Evolutionary conservation across 2,888 invertebrate species (phyloP).

Genomic region (Pycnomerus fuliginosus): DNA sequence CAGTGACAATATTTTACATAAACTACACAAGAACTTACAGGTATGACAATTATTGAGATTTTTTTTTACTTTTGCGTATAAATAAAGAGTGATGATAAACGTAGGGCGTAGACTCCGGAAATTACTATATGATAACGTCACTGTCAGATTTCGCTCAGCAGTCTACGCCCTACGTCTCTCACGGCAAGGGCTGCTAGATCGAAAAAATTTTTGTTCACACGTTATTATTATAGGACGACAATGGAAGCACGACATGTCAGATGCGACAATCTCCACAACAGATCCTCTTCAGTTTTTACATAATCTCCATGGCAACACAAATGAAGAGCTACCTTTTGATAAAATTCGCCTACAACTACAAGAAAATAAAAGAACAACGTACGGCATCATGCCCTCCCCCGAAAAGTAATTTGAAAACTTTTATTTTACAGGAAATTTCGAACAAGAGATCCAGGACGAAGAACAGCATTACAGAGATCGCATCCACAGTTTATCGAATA

Average conservation of each 20-base stretch:
- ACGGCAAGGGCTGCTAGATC: too few species aligned
- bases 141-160: too few species aligned
- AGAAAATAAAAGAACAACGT: slow-evolving; percentile 3
- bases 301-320: slow-evolving; percentile 72
- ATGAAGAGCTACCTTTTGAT: slow-evolving; percentile 81
- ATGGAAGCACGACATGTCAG: background rate
- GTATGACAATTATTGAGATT: too few species aligned
- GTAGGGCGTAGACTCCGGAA: too few species aligned
- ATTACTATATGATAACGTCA: too few species aligned
- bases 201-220: too few species aligned
- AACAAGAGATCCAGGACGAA: background rate
- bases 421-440: slow-evolving; percentile 2
- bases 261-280: slow-evolving; percentile 75
- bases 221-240: too few species aligned
- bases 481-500: background rate
- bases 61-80: too few species aligned
- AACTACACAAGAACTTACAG: too few species aligned
- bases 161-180: too few species aligned
- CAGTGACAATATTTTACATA: too few species aligned
- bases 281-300: slow-evolving; percentile 74
- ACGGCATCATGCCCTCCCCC: too few species aligned
- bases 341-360: slow-evolving; percentile 53
- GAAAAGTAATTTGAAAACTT: background rate
- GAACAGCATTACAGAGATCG: background rate
- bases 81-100: slow-evolving; percentile 57